These are phyloP conservation scores for Episyrphus balteatus DNA, from an alignment of 1,140 invertebrate genomes.

Conservation along the genomic window DNA sequence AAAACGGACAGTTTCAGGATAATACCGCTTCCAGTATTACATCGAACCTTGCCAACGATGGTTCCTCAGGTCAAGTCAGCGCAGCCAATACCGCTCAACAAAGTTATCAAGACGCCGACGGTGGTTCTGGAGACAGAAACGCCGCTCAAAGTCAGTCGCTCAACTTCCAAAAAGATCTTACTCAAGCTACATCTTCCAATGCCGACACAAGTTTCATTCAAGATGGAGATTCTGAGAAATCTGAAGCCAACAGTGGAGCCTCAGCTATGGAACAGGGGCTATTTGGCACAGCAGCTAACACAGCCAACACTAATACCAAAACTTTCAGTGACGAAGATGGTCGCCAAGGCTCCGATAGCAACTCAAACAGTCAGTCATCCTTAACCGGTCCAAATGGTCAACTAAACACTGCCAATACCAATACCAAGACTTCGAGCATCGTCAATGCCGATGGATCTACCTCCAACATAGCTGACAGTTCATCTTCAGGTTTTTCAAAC, in stretches of 20 bases:
- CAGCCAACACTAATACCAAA: slow-evolving; percentile 24
- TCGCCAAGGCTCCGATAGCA: slow-evolving; percentile 12
- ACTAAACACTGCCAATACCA: slow-evolving; percentile 18
- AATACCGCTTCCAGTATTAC: slow-evolving; percentile 25
- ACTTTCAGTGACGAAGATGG: slow-evolving; percentile 15
- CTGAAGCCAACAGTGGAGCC: slow-evolving; percentile 21
- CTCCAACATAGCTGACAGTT: slow-evolving; percentile 24
- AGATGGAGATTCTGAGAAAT: slow-evolving; percentile 13
- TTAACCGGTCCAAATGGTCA: slow-evolving; percentile 26
- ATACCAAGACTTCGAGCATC: slow-evolving; percentile 19
- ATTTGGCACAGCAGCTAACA: slow-evolving; percentile 22
- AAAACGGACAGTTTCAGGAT: slow-evolving; percentile 16
- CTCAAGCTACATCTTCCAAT: slow-evolving; percentile 27
- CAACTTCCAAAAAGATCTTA: slow-evolving; percentile 19
- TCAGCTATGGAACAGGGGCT: slow-evolving; percentile 23
- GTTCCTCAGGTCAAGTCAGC: slow-evolving; percentile 28
- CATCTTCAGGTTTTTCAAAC: slow-evolving; percentile 13
- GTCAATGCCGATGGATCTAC: slow-evolving; percentile 17
- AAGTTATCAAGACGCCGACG: slow-evolving; percentile 7
- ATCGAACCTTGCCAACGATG: slow-evolving; percentile 28
- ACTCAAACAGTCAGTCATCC: slow-evolving; percentile 28
- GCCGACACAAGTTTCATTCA: slow-evolving; percentile 20
- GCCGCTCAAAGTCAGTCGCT: slow-evolving; percentile 27
- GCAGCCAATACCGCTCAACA: slow-evolving; percentile 28
- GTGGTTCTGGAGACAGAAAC: slow-evolving; percentile 10